Evolutionary conservation across 2,797 vertebrate species (phyloP), one percentile per base, ranked within the genome.

Genomic region (Danio aesculapii): DNA sequence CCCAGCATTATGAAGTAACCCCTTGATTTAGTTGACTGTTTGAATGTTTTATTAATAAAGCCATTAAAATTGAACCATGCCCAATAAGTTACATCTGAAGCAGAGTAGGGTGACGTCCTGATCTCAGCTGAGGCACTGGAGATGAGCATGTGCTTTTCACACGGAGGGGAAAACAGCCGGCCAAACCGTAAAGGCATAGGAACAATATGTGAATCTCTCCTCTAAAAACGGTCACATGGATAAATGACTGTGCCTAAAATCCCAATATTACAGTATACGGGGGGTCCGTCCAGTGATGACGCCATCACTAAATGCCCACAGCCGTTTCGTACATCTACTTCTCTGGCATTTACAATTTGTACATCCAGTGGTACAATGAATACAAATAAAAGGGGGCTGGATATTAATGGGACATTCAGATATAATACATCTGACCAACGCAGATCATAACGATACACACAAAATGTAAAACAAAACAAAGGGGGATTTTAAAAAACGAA

Each of bases 41-140:
- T 90, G 86, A 92, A 90, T 91, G 61, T 92, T 87, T 95, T 94
- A 92, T 94, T 93, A 94, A 92, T 91, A 94, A 94, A 95, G 92
- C 93, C 91, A 92, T 92, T 93, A 94, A 94, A 94, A 95, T 90
- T 90, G 90, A 94, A 90, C 92, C 94, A 94, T 95, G 94, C 93
- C 93, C 92, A 86, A 84, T 92, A 92, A 89, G 91, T 92, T 92
- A 91, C 91, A 92, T 93, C 90, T 93, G 92, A 93, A 94, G 92
- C 91, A 75, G 90, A 90, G 90, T 90, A 91, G 91, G 90, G 91
- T 91, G 92, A 92, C 79, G 90, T 92, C 90, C 85, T 92, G 88
- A 81, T 89, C 87, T 87, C 89, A 91, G 91, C 91, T 89, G 87
- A 90, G 93, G 91, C 92, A 93, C 91, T 92, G 91, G 88, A 92